Conservation (phyloP, 2,888 invertebrate species). For the Mesoligia furuncula region DNA sequence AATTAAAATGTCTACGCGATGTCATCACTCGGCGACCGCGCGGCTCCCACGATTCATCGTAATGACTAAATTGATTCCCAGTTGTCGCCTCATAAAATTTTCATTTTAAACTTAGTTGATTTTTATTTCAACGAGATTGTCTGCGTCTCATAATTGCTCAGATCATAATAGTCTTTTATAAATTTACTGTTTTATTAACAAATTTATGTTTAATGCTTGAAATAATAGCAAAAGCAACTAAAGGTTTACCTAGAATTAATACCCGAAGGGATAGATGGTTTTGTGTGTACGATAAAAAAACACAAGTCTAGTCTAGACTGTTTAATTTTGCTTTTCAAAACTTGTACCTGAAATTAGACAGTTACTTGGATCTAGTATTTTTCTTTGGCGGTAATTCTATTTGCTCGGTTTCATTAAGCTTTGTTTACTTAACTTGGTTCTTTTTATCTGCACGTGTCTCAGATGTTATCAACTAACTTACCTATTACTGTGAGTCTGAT, state of each 20-base stretch:
- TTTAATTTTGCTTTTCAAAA: slow-evolving; percentile 42
- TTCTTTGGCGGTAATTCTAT: slow-evolving; percentile 49
- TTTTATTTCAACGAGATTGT: slow-evolving; percentile 65
- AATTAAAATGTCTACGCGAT: slow-evolving; percentile 88
- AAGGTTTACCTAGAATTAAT: slow-evolving; percentile 12
- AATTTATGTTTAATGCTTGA: not conserved
- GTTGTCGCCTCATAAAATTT: slow-evolving; percentile 78
- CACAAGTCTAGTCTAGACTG: slow-evolving; percentile 30
- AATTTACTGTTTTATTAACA: slow-evolving; percentile 9
- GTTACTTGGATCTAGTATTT: slow-evolving; percentile 48
- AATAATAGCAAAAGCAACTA: slow-evolving; percentile 14
- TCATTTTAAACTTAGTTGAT: slow-evolving; percentile 72
- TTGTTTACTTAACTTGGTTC: slow-evolving; percentile 22
- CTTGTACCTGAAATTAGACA: slow-evolving; percentile 34
- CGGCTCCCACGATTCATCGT: slow-evolving; percentile 76
- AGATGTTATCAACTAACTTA: slow-evolving; percentile 86
- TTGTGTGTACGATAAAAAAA: slow-evolving; percentile 19
- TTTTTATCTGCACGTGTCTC: slow-evolving; percentile 27
- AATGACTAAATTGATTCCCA: slow-evolving; percentile 87
- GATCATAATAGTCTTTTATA: slow-evolving; percentile 7
- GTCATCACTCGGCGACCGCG: slow-evolving; percentile 80
- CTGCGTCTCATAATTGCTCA: slow-evolving; percentile 24
- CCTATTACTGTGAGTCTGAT: slow-evolving; percentile 97
- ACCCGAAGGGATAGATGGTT: slow-evolving; percentile 6
- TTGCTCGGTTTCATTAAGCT: slow-evolving; percentile 41